Evolutionary conservation across 2,797 vertebrate species (phyloP).

Genomic region (Poecile montanus): DNA sequence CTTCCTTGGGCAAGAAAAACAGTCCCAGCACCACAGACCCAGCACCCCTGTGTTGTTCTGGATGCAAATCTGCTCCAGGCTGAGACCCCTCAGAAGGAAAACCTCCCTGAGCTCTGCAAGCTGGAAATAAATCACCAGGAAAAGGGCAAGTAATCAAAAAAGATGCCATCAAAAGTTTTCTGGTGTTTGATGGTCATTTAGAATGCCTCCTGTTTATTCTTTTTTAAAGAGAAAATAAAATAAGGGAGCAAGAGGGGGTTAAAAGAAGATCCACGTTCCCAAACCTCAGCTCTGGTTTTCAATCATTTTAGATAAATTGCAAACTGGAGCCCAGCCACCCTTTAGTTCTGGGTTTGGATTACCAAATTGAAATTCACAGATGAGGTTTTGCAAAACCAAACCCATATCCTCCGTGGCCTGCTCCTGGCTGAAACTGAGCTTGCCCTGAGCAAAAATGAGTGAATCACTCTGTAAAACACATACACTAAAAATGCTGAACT

Average conservation of each 20-base stretch:
- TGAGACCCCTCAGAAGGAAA: not conserved
- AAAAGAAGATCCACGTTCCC: not conserved
- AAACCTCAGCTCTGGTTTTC: not conserved
- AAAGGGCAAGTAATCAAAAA: not conserved
- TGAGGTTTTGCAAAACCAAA: constrained; percentile 45
- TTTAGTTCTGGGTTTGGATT: constrained; percentile 28
- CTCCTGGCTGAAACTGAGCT: constrained; percentile 15
- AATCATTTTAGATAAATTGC: not conserved
- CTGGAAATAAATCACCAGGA: not conserved
- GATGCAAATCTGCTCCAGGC: not conserved
- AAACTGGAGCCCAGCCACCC: not conserved
- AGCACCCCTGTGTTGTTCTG: rapidly evolving
- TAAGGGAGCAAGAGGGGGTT: not conserved
- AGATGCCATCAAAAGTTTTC: not conserved
- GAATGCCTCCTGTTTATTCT: not conserved
- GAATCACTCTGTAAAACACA: constrained; percentile 17
- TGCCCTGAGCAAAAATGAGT: constrained; percentile 6
- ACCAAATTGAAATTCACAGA: constrained; percentile 23
- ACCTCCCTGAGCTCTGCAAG: not conserved
- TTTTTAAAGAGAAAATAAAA: not conserved
- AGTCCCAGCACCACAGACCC: not conserved
- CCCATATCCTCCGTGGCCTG: constrained; percentile 13
- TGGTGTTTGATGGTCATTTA: not conserved
- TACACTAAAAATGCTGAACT: constrained; percentile 42
- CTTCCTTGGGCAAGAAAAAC: not conserved